phyloP scores from a whole-genome alignment of 2,113 vertebrate species.

The Danionella cerebrum region DNA sequence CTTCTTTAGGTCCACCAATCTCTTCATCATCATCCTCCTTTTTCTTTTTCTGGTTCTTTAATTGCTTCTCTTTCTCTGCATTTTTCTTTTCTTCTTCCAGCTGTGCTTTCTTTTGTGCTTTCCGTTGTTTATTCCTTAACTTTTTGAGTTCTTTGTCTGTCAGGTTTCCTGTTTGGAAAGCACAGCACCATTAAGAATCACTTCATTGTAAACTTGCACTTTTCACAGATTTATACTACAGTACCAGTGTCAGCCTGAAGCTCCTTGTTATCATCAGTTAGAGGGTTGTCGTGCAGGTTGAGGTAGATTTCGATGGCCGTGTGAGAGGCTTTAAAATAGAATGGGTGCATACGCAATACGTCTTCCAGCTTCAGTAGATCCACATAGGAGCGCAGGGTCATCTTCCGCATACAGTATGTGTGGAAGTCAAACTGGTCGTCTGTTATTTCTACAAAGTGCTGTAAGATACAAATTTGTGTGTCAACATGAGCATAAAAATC shows the following conservation, averaged over 20 bases:
- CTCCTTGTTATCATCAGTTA: slow-evolving; percentile 94
- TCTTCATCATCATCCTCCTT: slow-evolving; percentile 98
- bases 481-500: not conserved
- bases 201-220: not conserved
- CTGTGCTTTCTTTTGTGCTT: slow-evolving; percentile 96
- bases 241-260: slow-evolving; percentile 91
- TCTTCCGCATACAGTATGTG: slow-evolving; percentile 99
- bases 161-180: slow-evolving; percentile 74
- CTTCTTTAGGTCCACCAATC: slow-evolving; percentile 95
- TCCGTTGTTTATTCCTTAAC: slow-evolving; percentile 90
- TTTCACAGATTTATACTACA: not conserved
- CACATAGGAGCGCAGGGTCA: slow-evolving; percentile 96
- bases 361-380: slow-evolving; percentile 96
- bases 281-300: slow-evolving; percentile 93
- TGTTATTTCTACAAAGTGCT: slow-evolving; percentile 99
- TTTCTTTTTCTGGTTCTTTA: slow-evolving; percentile 98
- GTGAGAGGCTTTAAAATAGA: slow-evolving; percentile 93
- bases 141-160: slow-evolving; percentile 97
- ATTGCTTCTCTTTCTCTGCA: slow-evolving; percentile 95
- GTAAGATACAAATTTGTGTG: not conserved
- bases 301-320: slow-evolving; percentile 96
- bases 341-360: slow-evolving; percentile 91
- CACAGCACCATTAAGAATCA: not conserved
- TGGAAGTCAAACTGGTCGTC: slow-evolving; percentile 99
- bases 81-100: slow-evolving; percentile 97